Evolutionary conservation across 2,888 invertebrate species (phyloP), one percentile per base, ranked within the genome.

Genomic region (Scaptomyza cyrtandrae): DNA sequence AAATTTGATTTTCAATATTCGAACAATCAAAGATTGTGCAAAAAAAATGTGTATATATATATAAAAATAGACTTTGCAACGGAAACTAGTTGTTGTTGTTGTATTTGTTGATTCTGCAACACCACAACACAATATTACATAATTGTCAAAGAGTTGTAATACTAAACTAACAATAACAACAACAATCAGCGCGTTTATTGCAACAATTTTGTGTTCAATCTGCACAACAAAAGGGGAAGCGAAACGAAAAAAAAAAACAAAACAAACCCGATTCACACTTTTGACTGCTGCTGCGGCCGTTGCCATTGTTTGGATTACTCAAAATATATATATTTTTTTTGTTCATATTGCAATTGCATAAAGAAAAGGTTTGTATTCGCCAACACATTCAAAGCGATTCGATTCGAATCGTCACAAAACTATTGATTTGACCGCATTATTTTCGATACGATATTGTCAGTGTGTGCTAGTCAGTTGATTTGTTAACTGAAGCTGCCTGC

Each of bases 161-260:
- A 78, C 67, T 58, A 71, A 31, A 53, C n/a, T 56, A 71, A 46
- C 33, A 61, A 58, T 54, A 71, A 37, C 55, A 73, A 86, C 80
- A 88, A 86, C 77, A 86, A 83, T 66, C 82, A 79, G 53, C 80
- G 55, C 78, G 67, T 74, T 84, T 86, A 88, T 86, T 84, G 76
- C 87, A 84, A 78, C 88, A 73, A 80, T 86, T 86, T 78, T 61
- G 75, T 86, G 80, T 81, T 84, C 81, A 81, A 81, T 81, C 81
- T 78, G 48, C 50, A 44, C 55, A 49, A 80, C 80, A 80, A 86
- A 77, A 75, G 85, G 85, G 27, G 33, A 33, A 33, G 10, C 33
- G 10, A 19, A 37, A 37, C 59, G n/a, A 44, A 35, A 29, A 44
- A 24, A 29, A 39, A 55, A 27, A 24, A 46, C 19, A 54, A 45